A percentile compares a stretch with the other conserved stretches of the same genome.
Conservation (phyloP, 2,113 vertebrate genomes). For the Plestiodon gilberti region DNA sequence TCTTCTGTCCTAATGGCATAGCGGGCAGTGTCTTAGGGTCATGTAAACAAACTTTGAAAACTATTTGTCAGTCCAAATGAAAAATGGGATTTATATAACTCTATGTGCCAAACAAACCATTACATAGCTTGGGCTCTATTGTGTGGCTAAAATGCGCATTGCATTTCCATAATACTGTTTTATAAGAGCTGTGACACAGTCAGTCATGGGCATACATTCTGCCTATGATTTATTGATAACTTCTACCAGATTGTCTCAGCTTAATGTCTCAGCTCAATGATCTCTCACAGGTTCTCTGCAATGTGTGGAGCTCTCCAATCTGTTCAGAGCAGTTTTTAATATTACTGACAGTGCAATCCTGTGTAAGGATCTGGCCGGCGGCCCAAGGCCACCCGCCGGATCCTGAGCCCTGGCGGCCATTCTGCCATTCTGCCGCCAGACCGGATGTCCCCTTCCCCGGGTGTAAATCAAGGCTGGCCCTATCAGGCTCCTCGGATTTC, state of each 20-base stretch:
- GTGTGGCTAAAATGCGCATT: not conserved
- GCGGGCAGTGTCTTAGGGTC: not conserved
- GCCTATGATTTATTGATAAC: not conserved
- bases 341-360: too few species aligned
- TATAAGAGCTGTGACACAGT: not conserved
- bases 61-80: not conserved
- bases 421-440: too few species aligned
- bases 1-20: not conserved
- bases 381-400: too few species aligned
- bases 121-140: not conserved
- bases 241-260: not conserved
- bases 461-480: too few species aligned
- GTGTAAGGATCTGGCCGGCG: too few species aligned
- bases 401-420: too few species aligned
- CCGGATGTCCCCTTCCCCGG: too few species aligned
- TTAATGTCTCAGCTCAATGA: not conserved
- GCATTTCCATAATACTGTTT: not conserved
- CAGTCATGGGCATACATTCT: not conserved
- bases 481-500: too few species aligned
- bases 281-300: not conserved
- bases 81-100: not conserved
- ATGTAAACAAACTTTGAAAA: slow-evolving; percentile 8
- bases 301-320: not conserved
- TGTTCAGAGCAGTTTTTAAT: not conserved
- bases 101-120: not conserved